A percentile compares a stretch with the other conserved stretches of the same genome.
phyloP scores from a whole-genome alignment of 2,888 invertebrate genomes.

The Mimumesa dahlbomi region DNA sequence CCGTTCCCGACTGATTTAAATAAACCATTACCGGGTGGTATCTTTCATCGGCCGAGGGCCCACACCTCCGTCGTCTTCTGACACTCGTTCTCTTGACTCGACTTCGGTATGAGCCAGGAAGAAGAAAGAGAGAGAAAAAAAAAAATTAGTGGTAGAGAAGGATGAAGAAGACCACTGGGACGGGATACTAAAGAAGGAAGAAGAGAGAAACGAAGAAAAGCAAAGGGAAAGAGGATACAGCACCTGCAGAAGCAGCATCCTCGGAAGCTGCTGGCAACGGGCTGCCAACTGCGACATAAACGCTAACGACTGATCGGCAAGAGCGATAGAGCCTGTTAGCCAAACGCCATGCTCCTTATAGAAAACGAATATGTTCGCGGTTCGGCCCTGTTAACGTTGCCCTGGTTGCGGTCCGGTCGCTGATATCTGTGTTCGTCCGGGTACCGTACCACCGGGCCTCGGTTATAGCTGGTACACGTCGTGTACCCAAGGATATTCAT shows the following conservation, averaged over 20 bases:
- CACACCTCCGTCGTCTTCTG: slow-evolving; percentile 68
- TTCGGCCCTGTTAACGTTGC: slow-evolving; percentile 58
- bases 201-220: slow-evolving; percentile 8
- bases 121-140: not conserved
- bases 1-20: slow-evolving; percentile 68
- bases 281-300: slow-evolving; percentile 67
- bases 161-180: too few relatives aligned
- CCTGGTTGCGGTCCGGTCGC: slow-evolving; percentile 16
- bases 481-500: slow-evolving; percentile 58
- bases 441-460: slow-evolving; percentile 24
- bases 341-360: slow-evolving; percentile 72
- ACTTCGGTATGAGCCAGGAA: slow-evolving; percentile 19
- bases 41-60: slow-evolving; percentile 69
- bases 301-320: slow-evolving; percentile 73
- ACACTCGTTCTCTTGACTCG: slow-evolving; percentile 62
- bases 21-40: slow-evolving; percentile 74
- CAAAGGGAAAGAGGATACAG: slow-evolving; percentile 12
- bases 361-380: slow-evolving; percentile 71
- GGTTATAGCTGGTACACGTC: slow-evolving; percentile 49
- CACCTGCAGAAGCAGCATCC: slow-evolving; percentile 50
- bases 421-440: slow-evolving; percentile 65
- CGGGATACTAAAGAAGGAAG: too few relatives aligned
- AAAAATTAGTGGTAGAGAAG: not conserved
- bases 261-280: slow-evolving; percentile 38
- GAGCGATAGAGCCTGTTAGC: slow-evolving; percentile 71